Evolutionary conservation across 2,888 invertebrate genomes (phyloP).

Genomic region (Neoitamus cyanurus): DNA sequence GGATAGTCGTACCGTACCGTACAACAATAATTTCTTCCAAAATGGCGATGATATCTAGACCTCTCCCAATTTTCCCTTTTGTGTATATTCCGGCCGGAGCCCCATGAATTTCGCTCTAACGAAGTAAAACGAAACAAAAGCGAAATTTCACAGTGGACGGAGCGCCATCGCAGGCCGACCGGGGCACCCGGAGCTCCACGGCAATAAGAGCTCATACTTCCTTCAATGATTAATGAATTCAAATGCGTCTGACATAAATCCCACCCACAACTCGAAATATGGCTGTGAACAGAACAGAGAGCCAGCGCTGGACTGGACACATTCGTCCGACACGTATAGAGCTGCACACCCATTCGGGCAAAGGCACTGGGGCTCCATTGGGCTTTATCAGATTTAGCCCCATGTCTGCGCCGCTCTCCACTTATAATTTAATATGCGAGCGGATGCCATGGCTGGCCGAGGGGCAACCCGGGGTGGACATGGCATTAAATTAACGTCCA

Average conservation of each 20-base stretch:
- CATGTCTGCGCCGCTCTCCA: constrained; percentile 34
- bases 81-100: neutral
- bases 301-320: constrained; percentile 9
- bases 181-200: neutral
- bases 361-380: constrained; percentile 19
- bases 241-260: constrained; percentile 47
- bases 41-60: constrained; percentile 11
- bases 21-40: constrained; percentile 14
- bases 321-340: neutral
- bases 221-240: constrained; percentile 48
- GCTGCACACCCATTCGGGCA: neutral
- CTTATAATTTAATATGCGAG: constrained; percentile 46
- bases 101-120: constrained; percentile 16
- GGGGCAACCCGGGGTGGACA: constrained; percentile 17
- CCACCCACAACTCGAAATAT: constrained; percentile 48
- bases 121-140: constrained; percentile 33
- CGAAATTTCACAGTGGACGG: constrained; percentile 13
- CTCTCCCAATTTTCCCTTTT: constrained; percentile 1
- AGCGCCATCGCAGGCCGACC: neutral
- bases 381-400: constrained; percentile 42
- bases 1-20: neutral
- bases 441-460: constrained; percentile 19
- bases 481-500: constrained; percentile 37
- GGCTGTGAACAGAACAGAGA: constrained; percentile 24
- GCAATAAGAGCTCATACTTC: constrained; percentile 46